phyloP scores from a whole-genome alignment of 2,113 vertebrate species.

The Martes martes region DNA sequence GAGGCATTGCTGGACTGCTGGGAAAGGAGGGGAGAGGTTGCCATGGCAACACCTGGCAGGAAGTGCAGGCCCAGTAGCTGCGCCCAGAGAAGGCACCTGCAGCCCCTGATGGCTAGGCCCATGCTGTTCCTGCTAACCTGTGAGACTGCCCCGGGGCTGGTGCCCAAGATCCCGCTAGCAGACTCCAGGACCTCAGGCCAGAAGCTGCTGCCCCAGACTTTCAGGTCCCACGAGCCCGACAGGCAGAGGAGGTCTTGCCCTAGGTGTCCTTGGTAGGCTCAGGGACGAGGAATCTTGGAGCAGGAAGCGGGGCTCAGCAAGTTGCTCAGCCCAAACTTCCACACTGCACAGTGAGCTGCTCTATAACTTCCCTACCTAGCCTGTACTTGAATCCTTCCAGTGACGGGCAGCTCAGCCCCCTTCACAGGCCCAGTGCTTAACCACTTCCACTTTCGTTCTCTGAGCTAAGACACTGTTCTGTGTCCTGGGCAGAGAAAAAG shows the following conservation, averaged over 20 bases:
- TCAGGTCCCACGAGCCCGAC: not conserved
- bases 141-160: accelerated
- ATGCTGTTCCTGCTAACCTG: not conserved
- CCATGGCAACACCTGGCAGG: not conserved
- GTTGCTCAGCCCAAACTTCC: too few species aligned
- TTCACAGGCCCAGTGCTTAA: not conserved
- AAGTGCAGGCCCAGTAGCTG: not conserved
- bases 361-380: not conserved
- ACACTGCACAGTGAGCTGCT: not conserved
- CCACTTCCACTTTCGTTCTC: not conserved
- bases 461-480: not conserved
- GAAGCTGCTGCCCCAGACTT: not conserved
- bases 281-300: not conserved
- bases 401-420: not conserved
- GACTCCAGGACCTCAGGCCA: not conserved
- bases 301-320: not conserved
- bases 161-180: not conserved
- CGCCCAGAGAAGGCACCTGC: not conserved
- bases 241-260: not conserved
- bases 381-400: not conserved
- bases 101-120: accelerated
- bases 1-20: not conserved
- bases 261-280: not conserved
- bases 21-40: not conserved
- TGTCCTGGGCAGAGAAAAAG: not conserved